Base-by-base conservation (phyloP, 2,113 vertebrate genomes). In the Petrocephalus microphthalmus region DNA sequence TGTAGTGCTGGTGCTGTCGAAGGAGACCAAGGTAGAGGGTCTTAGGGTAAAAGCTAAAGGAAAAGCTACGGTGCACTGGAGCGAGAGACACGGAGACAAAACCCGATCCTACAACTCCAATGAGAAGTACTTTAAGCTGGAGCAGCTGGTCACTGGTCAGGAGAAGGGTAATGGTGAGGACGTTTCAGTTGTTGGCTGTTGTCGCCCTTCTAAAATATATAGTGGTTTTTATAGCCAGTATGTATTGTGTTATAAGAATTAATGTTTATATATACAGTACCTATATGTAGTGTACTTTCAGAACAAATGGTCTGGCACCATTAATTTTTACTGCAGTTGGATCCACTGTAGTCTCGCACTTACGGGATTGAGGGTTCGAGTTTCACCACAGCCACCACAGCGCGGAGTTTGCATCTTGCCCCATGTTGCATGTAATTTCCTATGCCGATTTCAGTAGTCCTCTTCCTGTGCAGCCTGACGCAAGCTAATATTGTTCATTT, bases 1-100 rank as follows among this genome's bases (percentile, higher is more conserved):
- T 15, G 53, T 89, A 7, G 11, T 88, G 1, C 13, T 91, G 1
- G 52, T 29, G 6, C 17, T 90, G 20, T 74, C 85, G 19, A 81
- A 86, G 29, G 84, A 89, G 33, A 42, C 86, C 0, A 85, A 90
- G 19, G 83, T 91, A 7, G 47, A 88, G 10, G 45, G 37, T 7
- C 87, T 89, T 8, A 17, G 54, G 25, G 56, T 91, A 25, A 91
- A 86, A 29, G 86, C 78, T 3, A 91, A 88, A 57, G 89, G 89
- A 8, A 88, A 90, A 37, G 88, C 87, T 1, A 4, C 60, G 6
- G 87, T 90, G 42, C 17, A 2, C 5, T 90, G 89, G 90, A 87
- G 47, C 2, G 88, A 91, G 5, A 13, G 7, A 22, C 64, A 88
- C 60, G 87, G 84, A 8, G 64, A 82, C 25, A 29, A 1, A 7